Evolutionary conservation across 2,113 vertebrate species (phyloP).

Genomic region (Taurulus bubalis): DNA sequence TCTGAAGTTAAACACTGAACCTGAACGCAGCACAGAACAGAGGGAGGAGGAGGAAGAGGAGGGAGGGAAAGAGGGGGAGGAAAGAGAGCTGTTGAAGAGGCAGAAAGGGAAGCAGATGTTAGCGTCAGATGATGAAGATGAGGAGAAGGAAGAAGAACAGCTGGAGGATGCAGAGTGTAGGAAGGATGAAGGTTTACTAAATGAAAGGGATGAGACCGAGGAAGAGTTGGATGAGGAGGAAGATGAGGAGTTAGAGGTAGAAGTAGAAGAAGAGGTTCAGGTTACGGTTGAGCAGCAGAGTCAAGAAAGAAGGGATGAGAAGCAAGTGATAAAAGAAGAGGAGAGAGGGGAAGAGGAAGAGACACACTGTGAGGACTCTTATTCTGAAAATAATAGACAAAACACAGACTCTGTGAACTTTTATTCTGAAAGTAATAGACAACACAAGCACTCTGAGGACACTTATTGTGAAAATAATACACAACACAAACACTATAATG

Average conservation of each 20-base stretch:
- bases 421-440: background rate
- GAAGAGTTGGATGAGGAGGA: background rate
- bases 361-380: background rate
- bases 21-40: slow-evolving; percentile 4
- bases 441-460: background rate
- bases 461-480: background rate
- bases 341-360: background rate
- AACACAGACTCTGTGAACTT: too few relatives aligned
- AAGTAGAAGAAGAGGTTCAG: slow-evolving; percentile 56
- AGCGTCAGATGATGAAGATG: background rate
- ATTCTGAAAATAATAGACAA: too few relatives aligned
- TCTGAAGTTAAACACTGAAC: background rate
- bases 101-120: background rate
- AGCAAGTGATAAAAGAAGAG: slow-evolving; percentile 21
- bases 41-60: background rate
- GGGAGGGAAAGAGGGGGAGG: background rate
- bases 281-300: slow-evolving; percentile 34
- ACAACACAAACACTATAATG: too few relatives aligned
- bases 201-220: slow-evolving; percentile 1
- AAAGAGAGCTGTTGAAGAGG: background rate
- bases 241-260: slow-evolving; percentile 10
- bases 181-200: background rate
- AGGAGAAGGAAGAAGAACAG: slow-evolving; percentile 9
- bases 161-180: background rate
- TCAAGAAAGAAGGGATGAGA: slow-evolving; percentile 24